Base-by-base conservation (phyloP, 2,797 vertebrate species). In the Sphenodon punctatus region DNA sequence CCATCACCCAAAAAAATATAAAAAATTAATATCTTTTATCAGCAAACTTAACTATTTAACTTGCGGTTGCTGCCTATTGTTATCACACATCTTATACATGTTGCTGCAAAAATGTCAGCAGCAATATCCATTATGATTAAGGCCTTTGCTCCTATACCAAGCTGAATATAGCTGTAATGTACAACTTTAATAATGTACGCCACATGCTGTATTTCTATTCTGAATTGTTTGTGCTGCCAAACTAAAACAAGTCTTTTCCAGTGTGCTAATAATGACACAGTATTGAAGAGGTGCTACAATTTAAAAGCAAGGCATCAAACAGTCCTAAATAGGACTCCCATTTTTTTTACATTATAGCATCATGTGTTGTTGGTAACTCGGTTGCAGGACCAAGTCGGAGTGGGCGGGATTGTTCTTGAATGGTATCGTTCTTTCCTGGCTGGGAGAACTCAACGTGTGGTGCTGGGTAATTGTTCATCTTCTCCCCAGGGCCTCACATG, bases 231-330 rank as follows among this genome's bases (percentile, higher is more conserved):
- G 80, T 48, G 75, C 66, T 10, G 0, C 49, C 66, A 87, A 53
- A 93, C 89, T 92, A 92, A 58, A 92, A 78, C 73, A 93, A 89
- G 67, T 85, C 78, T 88, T 92, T 88, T 86, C 88, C 15, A 88
- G 92, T 78, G 70, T n/a, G n/a, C n/a, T 88, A 88, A 90, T 85
- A 76, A 78, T 78, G 78, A 86, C 87, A 79, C 80, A 91, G 84
- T 55, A 76, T 78, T 85, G 74, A 91, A 86, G 93, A 92, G 93
- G 91, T 89, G 91, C 84, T 89, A 91, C 71, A 91, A 74, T 76
- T 81, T 86, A 88, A 89, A 79, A 89, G 88, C 87, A 76, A 58
- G 15, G 38, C 45, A n/a, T 32, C 34, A 27, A 74, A 59, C 7
- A 11, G 32, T 32, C 55, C 58, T 22, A 58, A 55, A 12, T 32